These are phyloP conservation scores for Mesorhabditis belari DNA, from an alignment of 2,888 invertebrate genomes.

Conservation along the genomic window DNA sequence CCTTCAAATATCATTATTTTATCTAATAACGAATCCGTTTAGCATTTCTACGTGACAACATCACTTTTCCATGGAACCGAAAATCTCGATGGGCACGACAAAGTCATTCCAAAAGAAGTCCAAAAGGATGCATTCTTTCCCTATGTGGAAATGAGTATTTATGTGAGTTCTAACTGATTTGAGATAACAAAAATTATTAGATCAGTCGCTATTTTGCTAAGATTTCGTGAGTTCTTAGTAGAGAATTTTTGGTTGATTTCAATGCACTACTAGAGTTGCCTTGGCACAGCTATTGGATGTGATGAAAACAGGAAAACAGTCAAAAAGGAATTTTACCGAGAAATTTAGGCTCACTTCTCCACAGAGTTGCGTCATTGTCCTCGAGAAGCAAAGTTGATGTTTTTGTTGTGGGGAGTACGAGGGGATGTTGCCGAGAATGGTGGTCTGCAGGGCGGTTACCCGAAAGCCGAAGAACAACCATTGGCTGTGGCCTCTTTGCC, in stretches of 20 bases:
- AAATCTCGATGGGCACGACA: conserved; percentile 20
- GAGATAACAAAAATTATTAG: no score
- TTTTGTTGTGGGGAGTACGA: conserved; percentile 14
- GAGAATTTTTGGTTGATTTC: no score
- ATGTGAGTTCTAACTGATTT: no score
- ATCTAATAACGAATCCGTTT: neutral
- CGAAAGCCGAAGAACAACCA: no score
- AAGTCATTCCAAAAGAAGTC: conserved; percentile 12
- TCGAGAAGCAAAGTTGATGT: conserved; percentile 24
- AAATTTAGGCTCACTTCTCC: conserved; percentile 20
- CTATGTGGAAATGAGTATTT: conserved; percentile 30
- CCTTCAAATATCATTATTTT: neutral
- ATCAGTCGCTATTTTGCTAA: no score
- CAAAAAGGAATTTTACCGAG: no score
- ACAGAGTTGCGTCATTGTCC: conserved; percentile 19
- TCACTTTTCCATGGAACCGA: conserved; percentile 38
- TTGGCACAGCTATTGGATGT: no score
- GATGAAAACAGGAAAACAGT: no score
- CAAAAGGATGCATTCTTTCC: conserved; percentile 26
- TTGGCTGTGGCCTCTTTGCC: conserved; percentile 42
- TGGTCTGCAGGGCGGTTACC: neutral
- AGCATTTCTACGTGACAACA: conserved; percentile 24
- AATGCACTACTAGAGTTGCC: no score
- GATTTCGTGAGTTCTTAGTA: no score
- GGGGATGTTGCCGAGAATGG: conserved; percentile 2